Conservation (phyloP, 2,797 vertebrate species). For the Petrocephalus schoutedeni region DNA sequence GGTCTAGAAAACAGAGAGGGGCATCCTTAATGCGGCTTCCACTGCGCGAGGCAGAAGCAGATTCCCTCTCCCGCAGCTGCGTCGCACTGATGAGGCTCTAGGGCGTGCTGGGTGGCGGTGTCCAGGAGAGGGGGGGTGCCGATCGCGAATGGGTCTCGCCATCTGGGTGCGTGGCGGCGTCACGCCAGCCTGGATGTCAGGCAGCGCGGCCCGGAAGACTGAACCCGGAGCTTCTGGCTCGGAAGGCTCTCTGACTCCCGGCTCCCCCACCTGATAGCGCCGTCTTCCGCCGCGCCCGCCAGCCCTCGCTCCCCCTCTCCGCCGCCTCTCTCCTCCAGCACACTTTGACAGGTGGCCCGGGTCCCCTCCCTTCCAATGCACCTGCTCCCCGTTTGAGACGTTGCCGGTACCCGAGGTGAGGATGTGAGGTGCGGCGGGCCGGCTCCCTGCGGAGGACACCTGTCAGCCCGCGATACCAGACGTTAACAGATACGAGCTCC, state of each 20-base stretch:
- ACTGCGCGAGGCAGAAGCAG: neutral
- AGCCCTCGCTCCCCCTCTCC: neutral
- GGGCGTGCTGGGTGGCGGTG: neutral
- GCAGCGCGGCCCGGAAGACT: neutral
- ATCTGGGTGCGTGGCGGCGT: neutral
- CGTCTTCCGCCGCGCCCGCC: neutral
- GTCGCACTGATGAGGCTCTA: slow-evolving; percentile 4
- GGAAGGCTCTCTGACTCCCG: slow-evolving; percentile 25
- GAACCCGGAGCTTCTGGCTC: neutral
- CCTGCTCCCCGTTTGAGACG: neutral
- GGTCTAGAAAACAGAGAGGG: neutral
- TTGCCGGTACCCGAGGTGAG: neutral
- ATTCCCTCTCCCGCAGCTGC: neutral
- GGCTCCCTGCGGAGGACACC: neutral
- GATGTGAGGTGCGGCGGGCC: neutral
- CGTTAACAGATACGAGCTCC: neutral
- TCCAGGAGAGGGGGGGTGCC: neutral
- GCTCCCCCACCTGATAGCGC: neutral
- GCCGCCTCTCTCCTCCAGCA: neutral
- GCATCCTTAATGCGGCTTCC: neutral
- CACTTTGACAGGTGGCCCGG: neutral
- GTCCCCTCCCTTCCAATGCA: neutral
- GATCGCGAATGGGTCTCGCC: neutral
- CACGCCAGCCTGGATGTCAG: neutral
- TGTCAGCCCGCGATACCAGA: neutral